Conservation (phyloP, 2,113 vertebrate species). For the Climacteris rufus region DNA sequence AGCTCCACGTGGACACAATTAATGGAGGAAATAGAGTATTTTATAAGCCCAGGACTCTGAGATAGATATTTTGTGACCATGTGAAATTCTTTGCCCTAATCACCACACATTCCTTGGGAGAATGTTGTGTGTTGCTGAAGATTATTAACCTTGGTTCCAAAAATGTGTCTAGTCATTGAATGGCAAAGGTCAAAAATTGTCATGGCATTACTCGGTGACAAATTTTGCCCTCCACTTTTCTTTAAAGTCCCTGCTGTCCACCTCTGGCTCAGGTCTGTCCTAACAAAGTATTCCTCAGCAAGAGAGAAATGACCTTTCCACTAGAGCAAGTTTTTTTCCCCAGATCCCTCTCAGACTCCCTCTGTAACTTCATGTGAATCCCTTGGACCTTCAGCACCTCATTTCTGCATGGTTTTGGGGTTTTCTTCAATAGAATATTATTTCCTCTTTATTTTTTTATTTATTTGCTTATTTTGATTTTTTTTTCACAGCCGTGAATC, state of each 20-base stretch:
- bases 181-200: slow-evolving; percentile 19
- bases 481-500: background rate
- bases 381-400: background rate
- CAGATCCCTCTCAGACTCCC: background rate
- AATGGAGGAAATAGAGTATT: slow-evolving; percentile 82
- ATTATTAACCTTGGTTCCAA: slow-evolving; percentile 40
- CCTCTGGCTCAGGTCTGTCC: background rate
- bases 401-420: background rate
- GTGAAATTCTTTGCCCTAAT: slow-evolving; percentile 78
- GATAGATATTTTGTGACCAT: slow-evolving; percentile 71
- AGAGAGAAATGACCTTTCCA: background rate
- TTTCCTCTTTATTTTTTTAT: background rate
- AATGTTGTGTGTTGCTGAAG: slow-evolving; percentile 44
- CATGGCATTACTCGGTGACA: background rate
- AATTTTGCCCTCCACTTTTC: background rate
- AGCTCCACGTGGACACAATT: slow-evolving; percentile 79
- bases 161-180: slow-evolving; percentile 65
- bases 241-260: background rate
- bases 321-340: background rate
- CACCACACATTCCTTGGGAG: slow-evolving; percentile 67
- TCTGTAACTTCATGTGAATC: background rate
- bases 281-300: background rate
- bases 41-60: slow-evolving; percentile 76
- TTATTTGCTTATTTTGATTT: background rate
- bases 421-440: background rate